These are phyloP conservation scores for Cephalopholis sonnerati DNA, from an alignment of 2,113 vertebrate genomes.

Conservation along the genomic window DNA sequence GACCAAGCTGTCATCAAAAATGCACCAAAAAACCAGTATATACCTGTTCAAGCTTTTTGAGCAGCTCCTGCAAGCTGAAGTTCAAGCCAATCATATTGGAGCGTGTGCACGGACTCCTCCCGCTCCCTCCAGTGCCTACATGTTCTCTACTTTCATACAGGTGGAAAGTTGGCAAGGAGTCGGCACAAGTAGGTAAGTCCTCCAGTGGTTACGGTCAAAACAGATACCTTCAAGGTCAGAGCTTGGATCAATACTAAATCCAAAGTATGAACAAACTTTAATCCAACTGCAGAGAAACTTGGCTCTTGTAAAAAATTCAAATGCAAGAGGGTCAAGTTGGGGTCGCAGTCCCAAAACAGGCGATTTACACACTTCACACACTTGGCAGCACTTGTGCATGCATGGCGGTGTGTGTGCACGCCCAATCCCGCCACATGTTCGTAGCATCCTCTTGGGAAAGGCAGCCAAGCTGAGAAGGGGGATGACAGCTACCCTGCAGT, in stretches of 20 bases:
- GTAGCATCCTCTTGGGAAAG: constrained; percentile 74
- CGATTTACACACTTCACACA: constrained; percentile 72
- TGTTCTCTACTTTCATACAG: constrained; percentile 37
- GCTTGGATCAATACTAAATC: constrained; percentile 38
- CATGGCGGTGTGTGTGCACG: constrained; percentile 50
- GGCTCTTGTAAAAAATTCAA: constrained; percentile 8
- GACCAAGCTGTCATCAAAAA: background rate
- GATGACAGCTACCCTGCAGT: constrained; percentile 54
- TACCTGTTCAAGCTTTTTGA: constrained; percentile 97
- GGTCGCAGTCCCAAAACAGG: constrained; percentile 46
- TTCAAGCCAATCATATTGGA: constrained; percentile 95
- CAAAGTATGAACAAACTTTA: constrained; percentile 22
- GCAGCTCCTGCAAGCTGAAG: constrained; percentile 93
- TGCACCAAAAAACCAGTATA: constrained; percentile 39
- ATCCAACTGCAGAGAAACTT: constrained; percentile 1
- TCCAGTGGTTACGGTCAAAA: constrained; percentile 60
- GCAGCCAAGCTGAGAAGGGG: constrained; percentile 31
- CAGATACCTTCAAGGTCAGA: constrained; percentile 12
- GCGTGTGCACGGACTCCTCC: constrained; percentile 65
- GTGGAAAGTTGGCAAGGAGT: constrained; percentile 25
- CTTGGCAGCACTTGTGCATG: constrained; percentile 41
- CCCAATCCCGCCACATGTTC: constrained; percentile 64
- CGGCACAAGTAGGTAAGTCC: constrained; percentile 36
- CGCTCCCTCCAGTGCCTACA: constrained; percentile 58
- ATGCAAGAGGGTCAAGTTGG: constrained; percentile 42